phyloP scores from a whole-genome alignment of 37 sponge, comb jelly and placozoan species.

The Beroe forskalii region DNA sequence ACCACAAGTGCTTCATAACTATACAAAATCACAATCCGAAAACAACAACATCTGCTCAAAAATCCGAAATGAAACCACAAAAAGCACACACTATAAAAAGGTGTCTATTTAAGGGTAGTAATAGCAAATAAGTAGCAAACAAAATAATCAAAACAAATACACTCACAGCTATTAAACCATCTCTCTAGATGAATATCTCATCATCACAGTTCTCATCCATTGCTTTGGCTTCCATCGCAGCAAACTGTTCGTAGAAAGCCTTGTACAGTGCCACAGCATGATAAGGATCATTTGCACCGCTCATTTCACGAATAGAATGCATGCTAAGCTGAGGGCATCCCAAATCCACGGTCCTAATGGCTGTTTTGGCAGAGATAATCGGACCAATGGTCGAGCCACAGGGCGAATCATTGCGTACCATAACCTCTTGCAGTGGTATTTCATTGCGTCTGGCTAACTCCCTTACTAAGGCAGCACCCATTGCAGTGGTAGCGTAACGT shows the following conservation, averaged over 20 bases:
- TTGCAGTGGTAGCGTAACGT: conserved; percentile 92
- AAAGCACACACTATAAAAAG: too few relatives aligned
- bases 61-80: too few relatives aligned
- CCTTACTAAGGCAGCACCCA: conserved; percentile 78
- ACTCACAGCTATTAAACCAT: too few relatives aligned
- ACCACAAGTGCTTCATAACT: too few relatives aligned
- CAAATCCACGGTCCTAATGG: conserved; percentile 85
- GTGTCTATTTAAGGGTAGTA: too few relatives aligned
- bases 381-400: conserved; percentile 98
- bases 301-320: conserved; percentile 95
- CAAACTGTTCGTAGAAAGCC: conserved; percentile 68
- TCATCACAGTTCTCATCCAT: conserved; percentile 37
- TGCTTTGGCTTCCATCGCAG: neutral
- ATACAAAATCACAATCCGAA: too few relatives aligned
- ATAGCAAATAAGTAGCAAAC: too few relatives aligned
- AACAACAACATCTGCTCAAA: too few relatives aligned
- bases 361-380: conserved; percentile 85
- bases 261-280: conserved; percentile 76
- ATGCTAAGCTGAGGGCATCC: conserved; percentile 91
- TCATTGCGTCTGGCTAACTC: conserved; percentile 69
- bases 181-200: neutral
- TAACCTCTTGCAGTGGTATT: conserved; percentile 86
- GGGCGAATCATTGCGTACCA: conserved; percentile 88
- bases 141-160: too few relatives aligned
- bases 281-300: conserved; percentile 77